Percentiles rank a stretch among this genome's conserved stretches.
Evolutionary conservation across 1,140 invertebrate species (phyloP).

Genomic region (Eurosta solidaginis): DNA sequence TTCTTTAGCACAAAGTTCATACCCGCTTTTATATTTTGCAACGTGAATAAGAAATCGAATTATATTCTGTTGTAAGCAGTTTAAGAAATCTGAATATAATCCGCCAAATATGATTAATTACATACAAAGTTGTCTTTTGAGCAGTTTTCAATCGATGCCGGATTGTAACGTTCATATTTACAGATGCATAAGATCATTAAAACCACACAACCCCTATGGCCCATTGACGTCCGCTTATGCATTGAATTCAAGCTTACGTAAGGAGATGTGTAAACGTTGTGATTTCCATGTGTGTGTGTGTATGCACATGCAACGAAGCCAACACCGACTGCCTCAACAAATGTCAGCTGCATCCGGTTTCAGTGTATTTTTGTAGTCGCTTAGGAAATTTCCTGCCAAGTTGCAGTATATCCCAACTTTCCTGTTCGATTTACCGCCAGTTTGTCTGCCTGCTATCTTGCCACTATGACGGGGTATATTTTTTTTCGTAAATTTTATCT

Average conservation of each 20-base stretch:
- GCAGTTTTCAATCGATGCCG: not conserved
- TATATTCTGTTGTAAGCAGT: not conserved
- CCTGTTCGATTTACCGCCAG: not conserved
- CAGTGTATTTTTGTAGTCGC: slow-evolving; percentile 15
- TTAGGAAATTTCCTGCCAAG: slow-evolving; percentile 26
- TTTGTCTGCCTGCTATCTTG: slow-evolving; percentile 3
- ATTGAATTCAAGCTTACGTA: too few relatives aligned
- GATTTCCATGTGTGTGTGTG: not conserved
- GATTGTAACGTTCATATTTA: not conserved
- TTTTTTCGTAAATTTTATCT: too few relatives aligned
- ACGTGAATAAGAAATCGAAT: not conserved
- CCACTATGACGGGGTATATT: not conserved
- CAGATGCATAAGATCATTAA: not conserved
- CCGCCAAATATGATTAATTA: not conserved
- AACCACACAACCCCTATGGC: too few relatives aligned
- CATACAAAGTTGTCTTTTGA: not conserved
- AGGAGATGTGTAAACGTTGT: too few relatives aligned
- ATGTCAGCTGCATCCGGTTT: slow-evolving; percentile 17
- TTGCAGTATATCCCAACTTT: not conserved
- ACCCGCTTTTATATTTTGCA: too few relatives aligned
- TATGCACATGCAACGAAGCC: not conserved
- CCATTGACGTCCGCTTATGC: too few relatives aligned
- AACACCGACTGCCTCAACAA: not conserved
- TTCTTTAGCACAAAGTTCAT: too few relatives aligned
- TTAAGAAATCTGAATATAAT: not conserved